Evolutionary conservation across 2,888 invertebrate species (phyloP).

Genomic region (Cosmopolites sordidus): DNA sequence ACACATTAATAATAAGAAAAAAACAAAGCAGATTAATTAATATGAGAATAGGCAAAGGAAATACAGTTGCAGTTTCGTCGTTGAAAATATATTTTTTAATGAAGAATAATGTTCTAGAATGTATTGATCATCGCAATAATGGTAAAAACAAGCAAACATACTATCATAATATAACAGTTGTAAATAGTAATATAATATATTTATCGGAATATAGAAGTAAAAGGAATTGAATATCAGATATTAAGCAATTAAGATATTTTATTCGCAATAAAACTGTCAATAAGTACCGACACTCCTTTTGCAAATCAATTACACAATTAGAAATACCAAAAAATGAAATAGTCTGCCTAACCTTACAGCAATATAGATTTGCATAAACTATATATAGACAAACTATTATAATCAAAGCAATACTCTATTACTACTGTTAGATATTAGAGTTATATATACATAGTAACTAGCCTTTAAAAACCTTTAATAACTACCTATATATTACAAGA

Average conservation of each 20-base stretch:
- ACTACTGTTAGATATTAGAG: conserved; percentile 8
- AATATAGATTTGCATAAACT: conserved; percentile 15
- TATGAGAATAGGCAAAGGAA: too few relatives aligned
- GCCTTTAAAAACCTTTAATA: conserved; percentile 14
- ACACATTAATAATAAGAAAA: too few relatives aligned
- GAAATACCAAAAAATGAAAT: background rate
- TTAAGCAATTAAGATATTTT: background rate
- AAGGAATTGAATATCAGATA: background rate
- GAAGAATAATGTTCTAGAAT: too few relatives aligned
- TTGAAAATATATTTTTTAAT: too few relatives aligned
- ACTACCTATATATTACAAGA: conserved; percentile 5
- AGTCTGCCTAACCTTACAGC: conserved; percentile 16
- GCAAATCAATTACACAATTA: background rate
- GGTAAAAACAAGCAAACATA: too few relatives aligned
- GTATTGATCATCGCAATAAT: too few relatives aligned
- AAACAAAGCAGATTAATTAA: too few relatives aligned
- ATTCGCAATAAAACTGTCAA: conserved; percentile 12
- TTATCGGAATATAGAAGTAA: background rate
- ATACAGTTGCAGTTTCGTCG: too few relatives aligned
- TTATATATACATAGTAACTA: conserved; percentile 16
- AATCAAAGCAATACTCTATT: conserved; percentile 25
- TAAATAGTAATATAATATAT: too few relatives aligned
- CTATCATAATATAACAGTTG: too few relatives aligned
- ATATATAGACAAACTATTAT: conserved; percentile 12
- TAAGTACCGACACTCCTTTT: conserved; percentile 11